Conservation (phyloP, 2,888 invertebrate genomes). For the Diloba caeruleocephala region DNA sequence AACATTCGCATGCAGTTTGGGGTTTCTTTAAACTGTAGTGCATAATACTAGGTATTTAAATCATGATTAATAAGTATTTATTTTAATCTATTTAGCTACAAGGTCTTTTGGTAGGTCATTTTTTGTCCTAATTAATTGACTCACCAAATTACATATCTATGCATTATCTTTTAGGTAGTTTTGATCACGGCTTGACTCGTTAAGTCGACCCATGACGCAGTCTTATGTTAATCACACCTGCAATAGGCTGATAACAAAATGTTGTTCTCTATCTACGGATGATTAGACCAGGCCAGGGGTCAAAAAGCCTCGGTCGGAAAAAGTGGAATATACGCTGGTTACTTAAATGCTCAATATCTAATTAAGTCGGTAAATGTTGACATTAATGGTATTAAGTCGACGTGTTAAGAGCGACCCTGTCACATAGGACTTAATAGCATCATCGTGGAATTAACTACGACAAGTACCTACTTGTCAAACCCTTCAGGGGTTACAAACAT, state of each 20-base stretch:
- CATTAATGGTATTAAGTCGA: not conserved
- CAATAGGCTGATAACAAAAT: not conserved
- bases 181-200: not conserved
- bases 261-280: not conserved
- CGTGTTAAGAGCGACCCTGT: not conserved
- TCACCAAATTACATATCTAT: constrained; percentile 2
- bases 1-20: constrained; percentile 41
- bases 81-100: constrained; percentile 8
- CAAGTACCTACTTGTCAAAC: constrained; percentile 5
- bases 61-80: constrained; percentile 31
- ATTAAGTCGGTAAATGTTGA: not conserved
- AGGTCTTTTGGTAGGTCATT: not conserved
- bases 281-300: constrained; percentile 1
- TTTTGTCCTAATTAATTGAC: constrained; percentile 15
- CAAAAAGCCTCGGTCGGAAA: not conserved
- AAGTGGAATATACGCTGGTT: not conserved
- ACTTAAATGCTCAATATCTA: not conserved
- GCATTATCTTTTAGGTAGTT: not conserved
- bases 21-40: constrained; percentile 26
- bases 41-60: constrained; percentile 18
- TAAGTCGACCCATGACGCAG: not conserved
- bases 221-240: not conserved
- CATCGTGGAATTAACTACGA: constrained; percentile 18
- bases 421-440: constrained; percentile 9
- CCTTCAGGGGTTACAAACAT: constrained; percentile 20